These are phyloP conservation scores for Tragelaphus strepsiceros DNA, from an alignment of 2,113 vertebrate genomes.

Conservation along the genomic window DNA sequence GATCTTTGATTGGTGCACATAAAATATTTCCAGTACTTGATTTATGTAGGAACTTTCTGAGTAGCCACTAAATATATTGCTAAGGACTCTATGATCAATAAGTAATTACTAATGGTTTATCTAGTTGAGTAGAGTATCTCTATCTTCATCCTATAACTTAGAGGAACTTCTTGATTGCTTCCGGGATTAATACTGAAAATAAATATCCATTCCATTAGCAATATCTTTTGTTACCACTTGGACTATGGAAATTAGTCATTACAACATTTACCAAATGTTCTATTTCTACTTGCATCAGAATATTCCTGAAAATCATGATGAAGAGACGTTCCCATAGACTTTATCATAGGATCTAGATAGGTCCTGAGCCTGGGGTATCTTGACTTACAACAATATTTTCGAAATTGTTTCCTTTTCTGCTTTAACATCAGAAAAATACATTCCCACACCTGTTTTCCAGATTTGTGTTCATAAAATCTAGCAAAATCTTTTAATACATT, in stretches of 20 bases:
- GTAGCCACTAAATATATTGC: background rate
- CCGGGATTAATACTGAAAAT: background rate
- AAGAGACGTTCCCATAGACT: background rate
- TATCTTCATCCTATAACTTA: background rate
- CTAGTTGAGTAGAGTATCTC: background rate
- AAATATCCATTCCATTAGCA: slow-evolving; percentile 5
- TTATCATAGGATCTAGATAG: background rate
- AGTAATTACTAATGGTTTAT: slow-evolving; percentile 27
- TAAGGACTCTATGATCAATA: background rate
- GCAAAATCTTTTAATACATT: background rate
- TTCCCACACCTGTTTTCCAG: background rate
- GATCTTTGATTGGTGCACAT: background rate
- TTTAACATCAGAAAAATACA: background rate
- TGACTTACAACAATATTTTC: background rate
- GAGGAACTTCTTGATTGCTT: background rate
- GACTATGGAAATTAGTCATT: background rate
- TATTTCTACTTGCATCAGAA: background rate
- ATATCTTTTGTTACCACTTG: background rate
- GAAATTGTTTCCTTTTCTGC: background rate
- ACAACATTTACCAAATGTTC: background rate
- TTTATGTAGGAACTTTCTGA: background rate
- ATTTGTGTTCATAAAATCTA: background rate
- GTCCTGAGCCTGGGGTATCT: rapidly evolving
- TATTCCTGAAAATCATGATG: background rate
- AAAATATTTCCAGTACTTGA: background rate